Conservation (phyloP, 2,113 vertebrate genomes). For the Periophthalmodon schlosseri region DNA sequence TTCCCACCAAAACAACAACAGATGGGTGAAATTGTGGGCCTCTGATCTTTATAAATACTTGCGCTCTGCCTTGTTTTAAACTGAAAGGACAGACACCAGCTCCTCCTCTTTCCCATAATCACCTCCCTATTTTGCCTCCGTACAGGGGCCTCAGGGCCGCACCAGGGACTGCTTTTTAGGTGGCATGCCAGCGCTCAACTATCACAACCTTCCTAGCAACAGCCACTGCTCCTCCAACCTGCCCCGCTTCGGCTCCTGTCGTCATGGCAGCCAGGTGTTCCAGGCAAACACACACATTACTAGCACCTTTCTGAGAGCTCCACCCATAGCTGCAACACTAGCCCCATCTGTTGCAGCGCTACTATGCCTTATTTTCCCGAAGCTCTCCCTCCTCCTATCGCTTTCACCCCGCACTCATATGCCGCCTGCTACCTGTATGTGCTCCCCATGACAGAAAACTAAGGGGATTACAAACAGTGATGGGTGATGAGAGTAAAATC, state of each 20-base stretch:
- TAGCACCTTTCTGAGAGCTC: constrained; percentile 62
- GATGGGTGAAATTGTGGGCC: constrained; percentile 40
- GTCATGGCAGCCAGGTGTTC: constrained; percentile 78
- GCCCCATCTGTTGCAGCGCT: constrained; percentile 74
- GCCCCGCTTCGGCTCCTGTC: constrained; percentile 54
- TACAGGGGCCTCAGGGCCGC: constrained; percentile 27
- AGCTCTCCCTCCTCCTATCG: constrained; percentile 28
- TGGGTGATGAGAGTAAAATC: constrained; percentile 29
- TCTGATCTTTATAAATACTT: constrained; percentile 46
- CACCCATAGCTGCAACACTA: constrained; percentile 71
- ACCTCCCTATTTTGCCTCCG: constrained; percentile 45
- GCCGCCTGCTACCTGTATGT: constrained; percentile 36
- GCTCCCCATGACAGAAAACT: constrained; percentile 42
- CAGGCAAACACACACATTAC: constrained; percentile 14
- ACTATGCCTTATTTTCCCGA: constrained; percentile 74
- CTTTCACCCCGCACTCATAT: constrained; percentile 6
- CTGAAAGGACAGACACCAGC: constrained; percentile 51
- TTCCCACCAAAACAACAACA: constrained; percentile 51
- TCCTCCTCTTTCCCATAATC: constrained; percentile 62
- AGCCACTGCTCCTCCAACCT: constrained; percentile 56
- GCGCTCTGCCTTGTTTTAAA: constrained; percentile 46
- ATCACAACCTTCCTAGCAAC: constrained; percentile 63
- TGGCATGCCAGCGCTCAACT: constrained; percentile 71
- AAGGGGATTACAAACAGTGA: constrained; percentile 37
- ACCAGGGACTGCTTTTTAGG: constrained; percentile 26